Percentiles rank a stretch among this genome's conserved stretches.
Evolutionary conservation across 53 echinoderm and acorn worm species (phyloP).

Genomic region (Paracentrotus lividus): DNA sequence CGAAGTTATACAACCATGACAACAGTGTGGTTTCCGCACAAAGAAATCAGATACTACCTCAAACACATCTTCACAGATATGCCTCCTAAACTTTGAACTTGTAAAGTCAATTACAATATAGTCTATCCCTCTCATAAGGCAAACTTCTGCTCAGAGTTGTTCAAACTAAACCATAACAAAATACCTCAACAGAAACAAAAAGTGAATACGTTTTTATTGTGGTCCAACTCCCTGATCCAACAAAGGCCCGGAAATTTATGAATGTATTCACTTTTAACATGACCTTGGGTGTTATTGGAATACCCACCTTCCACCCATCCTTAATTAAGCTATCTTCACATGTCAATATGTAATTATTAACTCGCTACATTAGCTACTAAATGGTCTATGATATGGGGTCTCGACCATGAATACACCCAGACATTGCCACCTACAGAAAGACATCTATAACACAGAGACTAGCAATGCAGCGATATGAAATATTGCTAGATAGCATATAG

Average conservation of each 20-base stretch:
- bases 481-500: too few relatives aligned
- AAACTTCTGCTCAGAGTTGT: background rate
- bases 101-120: slow-evolving; percentile 33
- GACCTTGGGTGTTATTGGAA: background rate
- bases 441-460: too few relatives aligned
- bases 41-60: background rate
- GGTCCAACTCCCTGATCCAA: background rate
- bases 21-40: background rate
- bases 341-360: slow-evolving; percentile 18
- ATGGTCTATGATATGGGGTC: background rate
- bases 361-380: background rate
- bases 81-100: slow-evolving; percentile 40
- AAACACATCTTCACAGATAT: background rate
- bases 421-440: background rate
- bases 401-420: background rate
- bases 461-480: background rate
- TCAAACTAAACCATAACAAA: background rate
- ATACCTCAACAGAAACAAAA: too few relatives aligned
- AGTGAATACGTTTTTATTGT: background rate
- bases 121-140: background rate
- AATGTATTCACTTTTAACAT: background rate
- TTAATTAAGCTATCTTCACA: background rate
- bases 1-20: background rate
- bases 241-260: slow-evolving; percentile 11
- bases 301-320: too few relatives aligned